Evolutionary conservation across 2,113 vertebrate species (phyloP).

Genomic region (Coryphaenoides rupestris): DNA sequence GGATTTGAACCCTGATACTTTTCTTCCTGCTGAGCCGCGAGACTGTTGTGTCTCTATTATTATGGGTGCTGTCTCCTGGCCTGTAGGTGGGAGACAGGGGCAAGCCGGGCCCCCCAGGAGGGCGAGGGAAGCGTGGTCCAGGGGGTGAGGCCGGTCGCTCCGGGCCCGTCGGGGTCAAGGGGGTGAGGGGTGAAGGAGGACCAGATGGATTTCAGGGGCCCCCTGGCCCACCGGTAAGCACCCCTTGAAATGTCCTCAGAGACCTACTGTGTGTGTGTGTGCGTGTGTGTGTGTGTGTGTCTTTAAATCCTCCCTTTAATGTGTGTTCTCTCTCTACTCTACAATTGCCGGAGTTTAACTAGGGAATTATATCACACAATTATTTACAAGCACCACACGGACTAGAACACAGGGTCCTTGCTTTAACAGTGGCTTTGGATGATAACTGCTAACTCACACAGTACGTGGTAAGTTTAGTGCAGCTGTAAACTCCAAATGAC

Average conservation of each 20-base stretch:
- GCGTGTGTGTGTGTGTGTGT: too few relatives aligned
- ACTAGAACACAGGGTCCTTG: slow-evolving; percentile 23
- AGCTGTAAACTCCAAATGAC: slow-evolving; percentile 61
- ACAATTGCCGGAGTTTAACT: too few relatives aligned
- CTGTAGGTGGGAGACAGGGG: slow-evolving; percentile 69
- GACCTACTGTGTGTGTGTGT: too few relatives aligned
- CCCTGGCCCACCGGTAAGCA: slow-evolving; percentile 66
- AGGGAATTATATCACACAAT: too few relatives aligned
- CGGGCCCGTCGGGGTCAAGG: slow-evolving; percentile 63
- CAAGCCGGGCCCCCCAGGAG: slow-evolving; percentile 60
- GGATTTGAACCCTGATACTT: too few relatives aligned
- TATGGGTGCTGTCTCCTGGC: slow-evolving; percentile 25
- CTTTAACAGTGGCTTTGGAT: slow-evolving; percentile 54
- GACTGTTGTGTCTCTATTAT: too few relatives aligned
- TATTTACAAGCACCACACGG: too few relatives aligned
- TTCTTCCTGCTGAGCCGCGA: too few relatives aligned
- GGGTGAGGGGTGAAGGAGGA: slow-evolving; percentile 62
- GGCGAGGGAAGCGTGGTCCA: slow-evolving; percentile 65
- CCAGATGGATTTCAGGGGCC: slow-evolving; percentile 68
- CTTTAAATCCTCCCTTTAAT: too few relatives aligned
- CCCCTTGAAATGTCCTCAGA: too few relatives aligned
- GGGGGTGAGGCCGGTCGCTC: slow-evolving; percentile 62
- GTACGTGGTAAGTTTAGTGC: slow-evolving; percentile 51
- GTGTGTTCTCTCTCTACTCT: too few relatives aligned
- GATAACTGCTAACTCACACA: slow-evolving; percentile 42